Percentiles rank a stretch among this genome's conserved stretches.
Evolutionary conservation across 2,113 vertebrate species (phyloP).

Genomic region (Neotoma lepida): DNA sequence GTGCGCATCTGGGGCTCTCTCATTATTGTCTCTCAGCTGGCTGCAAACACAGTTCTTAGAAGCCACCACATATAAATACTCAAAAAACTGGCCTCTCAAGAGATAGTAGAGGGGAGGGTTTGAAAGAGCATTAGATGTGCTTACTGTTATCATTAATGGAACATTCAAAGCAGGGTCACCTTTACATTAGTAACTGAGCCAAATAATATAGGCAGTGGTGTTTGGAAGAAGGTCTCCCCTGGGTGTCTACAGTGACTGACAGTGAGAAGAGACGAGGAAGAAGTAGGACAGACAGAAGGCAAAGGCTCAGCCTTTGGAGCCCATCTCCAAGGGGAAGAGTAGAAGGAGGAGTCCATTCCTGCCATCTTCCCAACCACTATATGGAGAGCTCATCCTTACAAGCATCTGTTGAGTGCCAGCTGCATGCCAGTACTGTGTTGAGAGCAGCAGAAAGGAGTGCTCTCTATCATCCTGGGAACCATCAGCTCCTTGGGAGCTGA

Average conservation of each 20-base stretch:
- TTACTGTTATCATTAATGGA: background rate
- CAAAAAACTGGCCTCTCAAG: background rate
- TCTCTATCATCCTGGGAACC: background rate
- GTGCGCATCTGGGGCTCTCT: background rate
- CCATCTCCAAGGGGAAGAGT: background rate
- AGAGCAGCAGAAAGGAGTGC: background rate
- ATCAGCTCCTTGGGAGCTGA: background rate
- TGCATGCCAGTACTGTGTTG: background rate
- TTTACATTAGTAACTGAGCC: background rate
- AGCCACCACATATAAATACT: background rate
- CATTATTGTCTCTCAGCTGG: background rate
- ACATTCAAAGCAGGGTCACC: background rate
- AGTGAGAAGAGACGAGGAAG: background rate
- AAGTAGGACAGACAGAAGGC: background rate
- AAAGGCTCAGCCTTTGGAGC: background rate
- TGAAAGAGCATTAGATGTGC: background rate
- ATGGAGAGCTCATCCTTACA: background rate
- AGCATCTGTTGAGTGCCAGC: background rate
- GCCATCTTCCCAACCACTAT: background rate
- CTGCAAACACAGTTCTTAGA: slow-evolving; percentile 24
- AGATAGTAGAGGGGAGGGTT: background rate
- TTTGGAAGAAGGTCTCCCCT: background rate
- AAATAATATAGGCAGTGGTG: background rate
- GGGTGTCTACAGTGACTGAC: background rate
- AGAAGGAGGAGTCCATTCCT: background rate